These are phyloP conservation scores for Argyrosomus regius DNA, from an alignment of 2,797 vertebrate species.

Conservation along the genomic window DNA sequence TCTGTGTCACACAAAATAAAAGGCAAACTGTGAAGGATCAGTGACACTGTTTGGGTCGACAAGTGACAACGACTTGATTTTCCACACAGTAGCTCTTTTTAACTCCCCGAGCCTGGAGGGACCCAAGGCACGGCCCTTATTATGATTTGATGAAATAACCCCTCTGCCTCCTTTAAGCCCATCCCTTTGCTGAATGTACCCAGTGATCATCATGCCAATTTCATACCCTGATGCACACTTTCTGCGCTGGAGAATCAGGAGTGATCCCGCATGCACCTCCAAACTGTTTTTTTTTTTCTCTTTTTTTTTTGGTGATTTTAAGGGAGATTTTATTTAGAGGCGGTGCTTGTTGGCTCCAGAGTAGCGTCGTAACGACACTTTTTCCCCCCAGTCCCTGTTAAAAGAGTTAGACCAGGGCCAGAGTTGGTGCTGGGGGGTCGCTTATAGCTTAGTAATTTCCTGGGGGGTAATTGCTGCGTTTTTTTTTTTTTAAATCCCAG, in stretches of 20 bases:
- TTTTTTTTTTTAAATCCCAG: conserved; percentile 65
- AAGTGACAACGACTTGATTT: conserved; percentile 71
- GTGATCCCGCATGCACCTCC: conserved; percentile 78
- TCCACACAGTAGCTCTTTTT: conserved; percentile 64
- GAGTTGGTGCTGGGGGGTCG: conserved; percentile 88
- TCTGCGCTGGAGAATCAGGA: conserved; percentile 51
- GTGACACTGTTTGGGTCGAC: conserved; percentile 56
- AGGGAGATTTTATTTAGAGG: conserved; percentile 88
- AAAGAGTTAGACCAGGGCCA: conserved; percentile 89
- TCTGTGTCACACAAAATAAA: conserved; percentile 48
- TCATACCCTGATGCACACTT: conserved; percentile 68
- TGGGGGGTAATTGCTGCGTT: conserved; percentile 81
- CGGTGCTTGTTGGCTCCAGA: conserved; percentile 87
- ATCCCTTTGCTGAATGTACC: conserved; percentile 73
- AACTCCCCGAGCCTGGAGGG: conserved; percentile 52
- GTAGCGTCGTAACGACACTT: conserved; percentile 89
- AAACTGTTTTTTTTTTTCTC: conserved; percentile 72
- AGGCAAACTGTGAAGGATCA: conserved; percentile 45
- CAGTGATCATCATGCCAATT: conserved; percentile 78
- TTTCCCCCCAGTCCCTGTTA: conserved; percentile 83
- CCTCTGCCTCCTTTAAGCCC: conserved; percentile 75
- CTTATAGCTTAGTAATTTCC: conserved; percentile 79
- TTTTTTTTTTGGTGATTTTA: conserved; percentile 78
- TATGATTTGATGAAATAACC: conserved; percentile 80
- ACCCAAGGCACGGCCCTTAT: conserved; percentile 69